Evolutionary conservation across 2,113 vertebrate species (phyloP).

Genomic region (Cyrtonyx montezumae): DNA sequence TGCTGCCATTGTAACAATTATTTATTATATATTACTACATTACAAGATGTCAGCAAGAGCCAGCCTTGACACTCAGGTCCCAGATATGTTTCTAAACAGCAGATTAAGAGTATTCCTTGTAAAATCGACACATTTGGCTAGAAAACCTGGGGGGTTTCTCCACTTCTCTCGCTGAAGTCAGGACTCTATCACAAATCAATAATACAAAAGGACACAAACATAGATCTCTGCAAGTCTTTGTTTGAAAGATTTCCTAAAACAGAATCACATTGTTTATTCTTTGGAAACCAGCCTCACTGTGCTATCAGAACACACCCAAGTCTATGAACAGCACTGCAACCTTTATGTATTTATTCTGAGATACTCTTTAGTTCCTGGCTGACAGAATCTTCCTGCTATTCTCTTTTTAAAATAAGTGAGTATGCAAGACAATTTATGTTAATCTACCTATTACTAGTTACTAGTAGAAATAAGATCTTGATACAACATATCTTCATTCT

Average conservation of each 20-base stretch:
- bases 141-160: background rate
- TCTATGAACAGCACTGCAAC: background rate
- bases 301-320: background rate
- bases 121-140: background rate
- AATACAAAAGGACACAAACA: background rate
- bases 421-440: background rate
- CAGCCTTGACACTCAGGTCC: background rate
- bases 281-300: background rate
- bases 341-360: background rate
- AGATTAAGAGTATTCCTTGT: background rate
- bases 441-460: background rate
- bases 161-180: background rate
- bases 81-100: background rate
- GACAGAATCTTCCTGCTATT: background rate
- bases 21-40: background rate
- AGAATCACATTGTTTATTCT: background rate
- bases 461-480: background rate
- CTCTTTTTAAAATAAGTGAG: background rate
- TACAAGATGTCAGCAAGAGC: background rate
- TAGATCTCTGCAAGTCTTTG: background rate
- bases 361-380: background rate
- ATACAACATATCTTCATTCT: background rate
- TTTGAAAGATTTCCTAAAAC: conserved; percentile 1
- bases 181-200: background rate
- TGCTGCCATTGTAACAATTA: background rate